phyloP scores from a whole-genome alignment of 1,140 invertebrate species.

The Drosophila repletoides region DNA sequence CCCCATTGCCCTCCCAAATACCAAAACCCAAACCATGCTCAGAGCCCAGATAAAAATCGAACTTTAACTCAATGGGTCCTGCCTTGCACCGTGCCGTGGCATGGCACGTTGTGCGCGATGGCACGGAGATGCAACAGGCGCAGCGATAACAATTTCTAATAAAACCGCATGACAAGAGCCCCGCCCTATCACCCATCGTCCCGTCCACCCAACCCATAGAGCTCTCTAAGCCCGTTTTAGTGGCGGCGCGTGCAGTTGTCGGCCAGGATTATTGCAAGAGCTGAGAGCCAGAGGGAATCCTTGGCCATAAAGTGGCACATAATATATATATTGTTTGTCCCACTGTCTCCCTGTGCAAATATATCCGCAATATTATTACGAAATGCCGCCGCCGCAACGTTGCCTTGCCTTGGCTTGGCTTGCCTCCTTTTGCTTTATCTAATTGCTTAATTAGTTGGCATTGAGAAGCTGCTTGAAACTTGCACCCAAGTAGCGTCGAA shows the following conservation, averaged over 20 bases:
- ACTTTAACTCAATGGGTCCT: constrained; percentile 49
- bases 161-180: constrained; percentile 68
- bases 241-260: constrained; percentile 22
- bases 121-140: constrained; percentile 67
- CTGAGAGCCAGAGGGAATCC: constrained; percentile 25
- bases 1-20: neutral
- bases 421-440: too few relatives aligned
- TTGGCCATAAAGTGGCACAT: constrained; percentile 61
- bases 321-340: constrained; percentile 29
- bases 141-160: constrained; percentile 77
- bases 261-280: constrained; percentile 57
- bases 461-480: constrained; percentile 32
- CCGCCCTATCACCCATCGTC: neutral
- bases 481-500: constrained; percentile 45
- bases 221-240: constrained; percentile 33
- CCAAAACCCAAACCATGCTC: neutral
- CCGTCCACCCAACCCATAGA: neutral
- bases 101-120: constrained; percentile 20
- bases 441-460: constrained; percentile 69
- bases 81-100: constrained; percentile 5
- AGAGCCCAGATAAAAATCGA: constrained; percentile 67
- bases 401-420: neutral
- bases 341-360: constrained; percentile 26
- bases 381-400: constrained; percentile 14
- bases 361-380: constrained; percentile 49